Evolutionary conservation across 2,113 vertebrate genomes (phyloP), one percentile per base, ranked within the genome.

Genomic region (Lophochroa leadbeateri): DNA sequence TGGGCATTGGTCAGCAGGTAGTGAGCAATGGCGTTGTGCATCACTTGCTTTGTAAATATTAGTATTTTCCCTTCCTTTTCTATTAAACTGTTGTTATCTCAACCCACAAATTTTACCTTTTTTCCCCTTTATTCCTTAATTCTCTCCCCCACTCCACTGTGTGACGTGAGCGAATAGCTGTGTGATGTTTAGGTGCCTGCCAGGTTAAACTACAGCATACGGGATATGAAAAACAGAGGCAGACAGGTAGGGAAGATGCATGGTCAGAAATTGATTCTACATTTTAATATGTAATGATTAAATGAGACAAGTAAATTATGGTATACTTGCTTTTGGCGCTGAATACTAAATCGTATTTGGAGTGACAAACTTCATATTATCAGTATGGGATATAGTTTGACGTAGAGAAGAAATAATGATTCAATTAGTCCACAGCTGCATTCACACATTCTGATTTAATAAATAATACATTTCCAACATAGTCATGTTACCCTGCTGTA

Each of bases 1-100:
- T 61, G 60, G 19, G 18, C 20, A 35, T 4, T 10, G 29, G 4
- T 18, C 46, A 41, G 7, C 11, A 60, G 8, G 13, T 10, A 8
- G 0, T 25, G 52, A 53, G n/a, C 25, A 81, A 61, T 3, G 35
- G 18, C 7, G 10, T 3, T 0, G 0, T 8, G 17, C n/a, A 28
- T 43, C 41, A 19, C 12, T 35, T 35, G 33, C 21, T 58, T 58
- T 35, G 25, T 37, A 10, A 61, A 37, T 27, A 37, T 25, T 60
- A 24, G 16, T 60, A 37, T 61, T 37, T 61, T 16, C 35, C 60
- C 10, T 60, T 35, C 21, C 21, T 61, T 39, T 61, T 61, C 24
- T 61, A 39, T 39, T 39, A 39, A 61, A 61, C 35, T 37, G 60
- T 39, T 25, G 18, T 63, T 37, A 27, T 39, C 35, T 63, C 60